These are phyloP conservation scores for Brachirus orientalis DNA, from an alignment of 2,113 vertebrate species.

Conservation along the genomic window DNA sequence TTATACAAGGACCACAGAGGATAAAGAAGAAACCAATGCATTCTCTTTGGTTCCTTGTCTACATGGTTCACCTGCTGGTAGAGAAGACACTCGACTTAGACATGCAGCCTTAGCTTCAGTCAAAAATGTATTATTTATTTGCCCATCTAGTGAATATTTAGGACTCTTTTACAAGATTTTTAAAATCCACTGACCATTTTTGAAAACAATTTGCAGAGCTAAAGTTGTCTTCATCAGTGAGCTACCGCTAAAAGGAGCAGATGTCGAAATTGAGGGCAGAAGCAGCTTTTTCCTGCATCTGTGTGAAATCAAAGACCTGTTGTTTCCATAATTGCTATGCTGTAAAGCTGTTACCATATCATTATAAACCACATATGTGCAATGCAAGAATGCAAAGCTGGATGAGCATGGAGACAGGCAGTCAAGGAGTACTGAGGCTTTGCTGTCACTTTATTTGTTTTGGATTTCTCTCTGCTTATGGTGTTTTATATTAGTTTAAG, in stretches of 20 bases:
- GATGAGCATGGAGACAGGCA: neutral
- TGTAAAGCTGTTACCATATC: neutral
- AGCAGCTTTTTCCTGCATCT: neutral
- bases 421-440: neutral
- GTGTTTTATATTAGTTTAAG: neutral
- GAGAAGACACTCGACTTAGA: neutral
- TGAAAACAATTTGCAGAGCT: neutral
- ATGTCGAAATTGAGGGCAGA: neutral
- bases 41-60: neutral
- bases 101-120: neutral
- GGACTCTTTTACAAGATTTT: neutral
- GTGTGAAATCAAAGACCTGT: neutral
- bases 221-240: neutral
- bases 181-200: neutral
- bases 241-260: no score
- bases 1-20: neutral
- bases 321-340: neutral
- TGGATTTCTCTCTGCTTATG: no score
- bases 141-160: neutral
- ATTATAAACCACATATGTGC: neutral
- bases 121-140: neutral
- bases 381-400: fast-evolving
- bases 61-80: neutral
- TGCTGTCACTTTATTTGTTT: no score
- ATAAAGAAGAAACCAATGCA: neutral